A percentile compares a stretch with the other conserved stretches of the same genome.
These are phyloP conservation scores for Acanthosoma haemorrhoidale DNA, from an alignment of 2,888 invertebrate genomes.

Conservation along the genomic window DNA sequence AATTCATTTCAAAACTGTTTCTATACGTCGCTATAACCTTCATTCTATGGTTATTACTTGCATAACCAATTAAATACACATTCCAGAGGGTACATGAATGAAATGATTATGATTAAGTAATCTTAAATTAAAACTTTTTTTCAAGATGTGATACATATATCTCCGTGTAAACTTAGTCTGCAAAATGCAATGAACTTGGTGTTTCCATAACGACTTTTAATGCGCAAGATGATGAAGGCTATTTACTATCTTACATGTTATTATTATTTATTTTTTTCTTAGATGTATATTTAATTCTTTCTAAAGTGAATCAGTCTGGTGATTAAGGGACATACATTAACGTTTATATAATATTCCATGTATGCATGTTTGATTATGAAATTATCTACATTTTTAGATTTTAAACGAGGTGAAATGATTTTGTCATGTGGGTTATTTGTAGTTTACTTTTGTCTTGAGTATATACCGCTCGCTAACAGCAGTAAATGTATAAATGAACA, in stretches of 20 bases:
- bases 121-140: not conserved
- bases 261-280: no score
- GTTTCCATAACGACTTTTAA: not conserved
- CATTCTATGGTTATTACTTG: conserved; percentile 85
- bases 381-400: not conserved
- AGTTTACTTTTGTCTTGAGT: not conserved
- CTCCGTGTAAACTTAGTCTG: no score
- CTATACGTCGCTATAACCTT: conserved; percentile 87
- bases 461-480: not conserved
- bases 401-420: not conserved
- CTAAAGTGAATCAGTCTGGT: not conserved
- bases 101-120: not conserved
- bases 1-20: conserved; percentile 87
- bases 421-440: not conserved
- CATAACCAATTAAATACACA: conserved; percentile 51
- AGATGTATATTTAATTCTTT: no score
- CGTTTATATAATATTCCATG: not conserved
- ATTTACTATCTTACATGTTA: not conserved
- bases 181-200: not conserved
- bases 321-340: not conserved
- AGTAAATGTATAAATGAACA: not conserved
- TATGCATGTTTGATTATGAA: not conserved
- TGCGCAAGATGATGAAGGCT: not conserved
- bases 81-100: conserved; percentile 3
- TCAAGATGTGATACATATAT: not conserved